Evolutionary conservation across 1,140 invertebrate genomes (phyloP).

Genomic region (Zaprionus lachaisei): DNA sequence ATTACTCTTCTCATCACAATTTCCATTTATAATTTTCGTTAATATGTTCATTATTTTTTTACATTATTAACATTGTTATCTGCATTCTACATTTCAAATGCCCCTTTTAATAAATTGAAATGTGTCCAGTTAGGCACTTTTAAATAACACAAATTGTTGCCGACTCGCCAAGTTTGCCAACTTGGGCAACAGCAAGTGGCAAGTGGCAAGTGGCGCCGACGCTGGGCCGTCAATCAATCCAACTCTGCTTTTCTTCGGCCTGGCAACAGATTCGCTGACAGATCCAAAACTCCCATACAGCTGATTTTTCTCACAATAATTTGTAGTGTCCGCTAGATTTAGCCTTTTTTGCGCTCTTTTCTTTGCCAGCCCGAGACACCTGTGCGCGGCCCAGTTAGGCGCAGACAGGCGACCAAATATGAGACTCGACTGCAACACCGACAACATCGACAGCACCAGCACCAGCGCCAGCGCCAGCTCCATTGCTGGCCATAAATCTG

Average conservation of each 20-base stretch:
- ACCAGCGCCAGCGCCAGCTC: conserved; percentile 8
- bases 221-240: conserved; percentile 45
- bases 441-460: neutral
- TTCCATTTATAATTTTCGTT: too few species aligned
- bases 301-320: conserved; percentile 82
- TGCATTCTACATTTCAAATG: neutral
- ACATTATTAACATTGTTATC: neutral
- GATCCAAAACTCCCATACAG: conserved; percentile 50
- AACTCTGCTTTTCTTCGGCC: conserved; percentile 11
- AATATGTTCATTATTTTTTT: too few species aligned
- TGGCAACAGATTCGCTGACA: conserved; percentile 44
- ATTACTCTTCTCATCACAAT: too few species aligned
- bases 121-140: neutral
- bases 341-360: conserved; percentile 26
- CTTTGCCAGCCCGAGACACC: conserved; percentile 56
- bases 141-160: conserved; percentile 16
- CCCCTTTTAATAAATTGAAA: neutral
- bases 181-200: conserved; percentile 13
- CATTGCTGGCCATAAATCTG: conserved; percentile 66
- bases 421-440: conserved; percentile 14
- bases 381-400: conserved; percentile 56
- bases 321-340: conserved; percentile 69
- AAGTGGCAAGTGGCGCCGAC: conserved; percentile 16
- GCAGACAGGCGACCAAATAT: conserved; percentile 50
- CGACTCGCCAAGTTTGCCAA: neutral